Evolutionary conservation across 2,888 invertebrate genomes (phyloP).

Genomic region (Sinohyriopsis cumingii): DNA sequence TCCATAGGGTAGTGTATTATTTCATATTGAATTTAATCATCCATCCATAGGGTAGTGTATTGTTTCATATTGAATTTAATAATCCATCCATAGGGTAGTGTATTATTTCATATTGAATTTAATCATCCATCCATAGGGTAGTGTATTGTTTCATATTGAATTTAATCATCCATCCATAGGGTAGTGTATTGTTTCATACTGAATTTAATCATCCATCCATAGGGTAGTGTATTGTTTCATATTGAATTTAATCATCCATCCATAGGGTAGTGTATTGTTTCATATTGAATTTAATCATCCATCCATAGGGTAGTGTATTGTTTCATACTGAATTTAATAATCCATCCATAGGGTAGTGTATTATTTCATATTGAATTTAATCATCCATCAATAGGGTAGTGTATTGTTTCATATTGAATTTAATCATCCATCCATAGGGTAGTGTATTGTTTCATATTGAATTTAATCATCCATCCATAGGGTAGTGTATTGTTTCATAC

Average conservation of each 20-base stretch:
- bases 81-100: constrained; percentile 83
- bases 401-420: too few species aligned
- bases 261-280: constrained; percentile 76
- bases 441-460: constrained; percentile 26
- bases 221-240: constrained; percentile 73
- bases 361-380: too few species aligned
- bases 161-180: constrained; percentile 82
- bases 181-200: constrained; percentile 71
- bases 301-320: constrained; percentile 78
- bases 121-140: constrained; percentile 85
- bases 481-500: constrained; percentile 72
- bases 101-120: too few species aligned
- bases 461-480: constrained; percentile 82
- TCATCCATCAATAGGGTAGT: constrained; percentile 85
- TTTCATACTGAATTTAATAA: constrained; percentile 65
- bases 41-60: constrained; percentile 81
- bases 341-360: constrained; percentile 81
- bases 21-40: constrained; percentile 73
- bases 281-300: constrained; percentile 76
- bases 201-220: constrained; percentile 81
- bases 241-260: constrained; percentile 79
- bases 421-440: constrained; percentile 85
- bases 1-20: constrained; percentile 78
- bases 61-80: too few species aligned
- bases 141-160: constrained; percentile 10